Percentiles rank a stretch among this genome's conserved stretches.
Evolutionary conservation across 2,888 invertebrate species (phyloP).

Genomic region (Ceraclea dissimilis): DNA sequence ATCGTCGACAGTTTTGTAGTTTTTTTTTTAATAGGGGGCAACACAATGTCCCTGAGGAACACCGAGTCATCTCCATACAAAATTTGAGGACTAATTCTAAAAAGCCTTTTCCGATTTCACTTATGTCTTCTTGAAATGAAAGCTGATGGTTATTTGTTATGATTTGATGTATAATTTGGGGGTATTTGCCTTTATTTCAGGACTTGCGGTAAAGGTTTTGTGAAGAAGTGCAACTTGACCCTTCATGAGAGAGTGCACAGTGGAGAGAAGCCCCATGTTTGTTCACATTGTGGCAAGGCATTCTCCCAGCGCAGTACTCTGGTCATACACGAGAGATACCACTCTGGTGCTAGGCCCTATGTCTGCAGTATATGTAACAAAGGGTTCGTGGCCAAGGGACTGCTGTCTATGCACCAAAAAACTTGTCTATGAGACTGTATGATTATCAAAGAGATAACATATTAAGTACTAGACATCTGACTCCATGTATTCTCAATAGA

Average conservation of each 20-base stretch:
- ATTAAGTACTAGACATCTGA: too few species aligned
- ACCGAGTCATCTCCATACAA: too few species aligned
- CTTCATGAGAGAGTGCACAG: slow-evolving; percentile 47
- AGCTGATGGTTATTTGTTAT: not conserved
- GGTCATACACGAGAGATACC: slow-evolving; percentile 44
- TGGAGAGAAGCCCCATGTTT: slow-evolving; percentile 42
- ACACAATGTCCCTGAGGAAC: too few species aligned
- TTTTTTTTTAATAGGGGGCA: not conserved
- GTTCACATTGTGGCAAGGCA: slow-evolving; percentile 41
- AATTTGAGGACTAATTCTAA: too few species aligned
- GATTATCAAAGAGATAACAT: too few species aligned
- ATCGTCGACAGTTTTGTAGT: too few species aligned
- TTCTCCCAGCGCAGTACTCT: slow-evolving; percentile 48
- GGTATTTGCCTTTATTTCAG: slow-evolving; percentile 27
- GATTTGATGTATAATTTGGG: too few species aligned
- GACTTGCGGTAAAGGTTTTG: slow-evolving; percentile 43
- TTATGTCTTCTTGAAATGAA: not conserved
- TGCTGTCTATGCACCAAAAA: slow-evolving; percentile 55
- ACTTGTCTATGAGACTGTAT: slow-evolving; percentile 29
- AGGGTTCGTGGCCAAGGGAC: slow-evolving; percentile 55
- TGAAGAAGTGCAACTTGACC: slow-evolving; percentile 43
- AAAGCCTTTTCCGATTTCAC: too few species aligned
- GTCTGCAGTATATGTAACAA: slow-evolving; percentile 51
- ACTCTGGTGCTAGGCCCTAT: slow-evolving; percentile 54
- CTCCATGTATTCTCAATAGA: not conserved